Evolutionary conservation across 2,888 invertebrate genomes (phyloP), one percentile per base, ranked within the genome.

Genomic region (Pharmacophagus antenor): DNA sequence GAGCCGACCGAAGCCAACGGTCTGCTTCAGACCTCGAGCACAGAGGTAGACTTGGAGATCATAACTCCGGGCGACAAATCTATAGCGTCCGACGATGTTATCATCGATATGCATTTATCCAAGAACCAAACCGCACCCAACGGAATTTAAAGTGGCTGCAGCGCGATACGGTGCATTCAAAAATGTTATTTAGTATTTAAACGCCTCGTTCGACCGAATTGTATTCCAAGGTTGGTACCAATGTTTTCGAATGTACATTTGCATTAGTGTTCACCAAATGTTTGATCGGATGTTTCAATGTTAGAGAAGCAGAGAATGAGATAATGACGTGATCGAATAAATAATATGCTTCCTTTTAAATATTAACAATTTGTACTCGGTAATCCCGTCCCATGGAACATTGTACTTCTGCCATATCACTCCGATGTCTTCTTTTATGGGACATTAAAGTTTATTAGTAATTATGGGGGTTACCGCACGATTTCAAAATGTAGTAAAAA

Each of bases 31-130:
- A 92, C 89, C 12, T 74, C 77, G 1, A 90, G 89, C 70, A 92
- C 92, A 1, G 90, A 90, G 63, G 71, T 76, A 10, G 88, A 88
- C 61, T 72, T 80, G 21, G 83, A 82, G 10, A 70, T 79, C 2
- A 71, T 76, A 37, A 84, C 83, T 1, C 82, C 85, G 0, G 90
- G 88, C 61, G 86, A 87, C 66, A 92, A 92, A 71, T 91, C 91
- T 15, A 73, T 92, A 51, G 70, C 73, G 0, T 91, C 92, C 12
- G 92, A 93, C 68, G 91, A 93, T 59, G 92, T 92, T 58, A 92
- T 92, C 61, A 90, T 93, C 60, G 93, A 93, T 65, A 92, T 93
- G 91, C 91, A 88, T 84, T 83, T 88, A 81, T 72, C 80, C 62
- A 80, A 78, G 18, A 48, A 57, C 47, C 58, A 42, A 22, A 25